phyloP scores from a whole-genome alignment of 64 coral and sea anemone genomes.

The Anthopleura sola region DNA sequence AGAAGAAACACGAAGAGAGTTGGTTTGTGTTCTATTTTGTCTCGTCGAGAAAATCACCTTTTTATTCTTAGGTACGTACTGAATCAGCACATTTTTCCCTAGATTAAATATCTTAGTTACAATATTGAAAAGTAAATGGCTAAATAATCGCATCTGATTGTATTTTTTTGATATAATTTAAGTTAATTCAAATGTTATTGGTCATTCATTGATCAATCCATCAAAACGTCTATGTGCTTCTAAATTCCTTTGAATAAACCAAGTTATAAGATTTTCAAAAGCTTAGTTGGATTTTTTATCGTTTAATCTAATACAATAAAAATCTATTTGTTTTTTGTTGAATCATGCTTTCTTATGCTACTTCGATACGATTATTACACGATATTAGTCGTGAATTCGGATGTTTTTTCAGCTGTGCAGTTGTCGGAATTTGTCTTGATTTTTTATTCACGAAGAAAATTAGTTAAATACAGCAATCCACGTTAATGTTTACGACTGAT shows the following conservation, averaged over 20 bases:
- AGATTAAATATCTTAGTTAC: not conserved
- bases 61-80: not conserved
- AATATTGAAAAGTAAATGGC: not conserved
- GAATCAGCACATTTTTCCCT: not conserved
- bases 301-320: not conserved
- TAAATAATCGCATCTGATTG: not conserved
- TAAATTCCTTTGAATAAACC: not conserved
- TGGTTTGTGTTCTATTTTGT: not conserved
- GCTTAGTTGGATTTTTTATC: not conserved
- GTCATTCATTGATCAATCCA: not conserved
- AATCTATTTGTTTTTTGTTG: not conserved
- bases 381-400: not conserved
- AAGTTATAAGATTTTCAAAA: not conserved
- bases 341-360: not conserved
- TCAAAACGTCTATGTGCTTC: not conserved
- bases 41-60: not conserved
- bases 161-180: not conserved
- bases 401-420: conserved; percentile 5
- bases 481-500: too few species aligned
- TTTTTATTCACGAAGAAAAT: not conserved
- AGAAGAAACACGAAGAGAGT: not conserved
- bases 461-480: not conserved
- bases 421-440: not conserved
- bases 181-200: not conserved
- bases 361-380: not conserved